Base-by-base conservation (phyloP, 2,888 invertebrate species). In the Yponomeuta evonymella region DNA sequence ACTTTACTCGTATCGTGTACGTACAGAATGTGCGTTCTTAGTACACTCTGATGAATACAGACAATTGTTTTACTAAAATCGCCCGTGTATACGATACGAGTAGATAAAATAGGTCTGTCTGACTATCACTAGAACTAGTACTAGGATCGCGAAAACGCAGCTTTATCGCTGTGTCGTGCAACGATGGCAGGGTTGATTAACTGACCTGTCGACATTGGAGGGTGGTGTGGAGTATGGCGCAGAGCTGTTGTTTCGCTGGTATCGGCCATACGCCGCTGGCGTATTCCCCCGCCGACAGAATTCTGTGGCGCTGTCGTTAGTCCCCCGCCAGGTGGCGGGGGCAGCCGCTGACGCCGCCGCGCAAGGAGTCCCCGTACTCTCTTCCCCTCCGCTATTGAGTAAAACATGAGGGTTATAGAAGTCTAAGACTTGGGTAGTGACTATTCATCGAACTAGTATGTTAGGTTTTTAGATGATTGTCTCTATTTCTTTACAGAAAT, bases 251-350 rank as follows among this genome's bases (percentile, higher is more conserved):
- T 92, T 89, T 84, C 90, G 85, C 93, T 94, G 88, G 93, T 93
- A 89, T 93, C 94, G 88, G 92, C 93, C 84, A 92, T 94, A 86
- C 74, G 90, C 85, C 74, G 89, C 89, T 72, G 92, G 92, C 74
- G 92, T 93, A 85, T 87, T 93, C 79, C 91, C 91, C 75, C 91
- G 90, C 48, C 92, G 90, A 78, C 90, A 89, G 79, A 83, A 90
- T 73, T 92, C 91, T 64, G 91, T 87, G 70, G 92, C 91, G 78
- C 90, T 90, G 80, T 91, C 92, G 82, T 90, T 92, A 78, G 92
- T 92, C 75, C 91, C 92, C 51, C 91, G 89, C 92, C 92, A 91
- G 72, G 87, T 85, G 71, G 88, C 91, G 70, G 92, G 89, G 63
- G 92, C 90, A 70, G 92, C 92, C 71, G 90, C 90, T 67, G 90